Evolutionary conservation across 2,888 invertebrate genomes (phyloP).

Genomic region (Agrenia bidenticulata): DNA sequence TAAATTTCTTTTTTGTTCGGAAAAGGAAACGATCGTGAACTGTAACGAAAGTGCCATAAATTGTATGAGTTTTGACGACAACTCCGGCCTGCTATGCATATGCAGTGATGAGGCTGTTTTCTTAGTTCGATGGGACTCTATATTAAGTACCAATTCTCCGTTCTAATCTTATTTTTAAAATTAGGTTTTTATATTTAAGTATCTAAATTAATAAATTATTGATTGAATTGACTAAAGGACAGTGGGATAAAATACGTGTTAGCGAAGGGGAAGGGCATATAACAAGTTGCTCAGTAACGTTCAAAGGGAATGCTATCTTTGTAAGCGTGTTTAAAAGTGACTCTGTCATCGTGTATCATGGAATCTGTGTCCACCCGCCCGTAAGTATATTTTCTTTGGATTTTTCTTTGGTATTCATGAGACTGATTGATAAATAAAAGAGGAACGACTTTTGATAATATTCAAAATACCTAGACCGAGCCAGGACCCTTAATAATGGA

Average conservation of each 20-base stretch:
- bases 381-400: constrained; percentile 13
- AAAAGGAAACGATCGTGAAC: constrained; percentile 22
- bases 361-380: constrained; percentile 25
- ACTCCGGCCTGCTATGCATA: constrained; percentile 31
- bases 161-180: background rate
- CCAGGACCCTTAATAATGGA: constrained; percentile 36
- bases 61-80: constrained; percentile 35
- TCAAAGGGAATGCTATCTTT: constrained; percentile 26
- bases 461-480: constrained; percentile 25
- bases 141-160: constrained; percentile 34
- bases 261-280: constrained; percentile 41
- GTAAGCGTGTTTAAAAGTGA: constrained; percentile 39
- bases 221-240: constrained; percentile 21
- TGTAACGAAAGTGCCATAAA: constrained; percentile 20
- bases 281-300: constrained; percentile 30
- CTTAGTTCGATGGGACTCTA: constrained; percentile 40
- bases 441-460: background rate
- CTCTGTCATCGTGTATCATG: constrained; percentile 27
- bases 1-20: no score
- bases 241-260: constrained; percentile 39
- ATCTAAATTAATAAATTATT: background rate
- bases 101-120: constrained; percentile 44
- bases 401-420: background rate
- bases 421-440: background rate
- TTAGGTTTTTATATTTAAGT: background rate